Base-by-base conservation (phyloP, 2,797 vertebrate genomes). In the Schizothorax lantsangensis region DNA sequence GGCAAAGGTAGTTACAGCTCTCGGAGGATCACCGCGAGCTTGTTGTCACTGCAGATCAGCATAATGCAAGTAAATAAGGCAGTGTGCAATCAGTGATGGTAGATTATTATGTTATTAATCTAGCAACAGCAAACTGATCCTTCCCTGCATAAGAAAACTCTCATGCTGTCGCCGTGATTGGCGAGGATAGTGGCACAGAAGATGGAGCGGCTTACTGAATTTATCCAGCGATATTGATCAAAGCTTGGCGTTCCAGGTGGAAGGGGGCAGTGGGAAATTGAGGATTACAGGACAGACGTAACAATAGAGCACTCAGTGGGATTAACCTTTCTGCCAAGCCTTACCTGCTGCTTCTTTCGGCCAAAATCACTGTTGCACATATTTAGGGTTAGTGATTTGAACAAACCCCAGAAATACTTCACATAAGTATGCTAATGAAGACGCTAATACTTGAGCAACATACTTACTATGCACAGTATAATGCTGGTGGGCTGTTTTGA, bases 181-280 rank as follows among this genome's bases (percentile, higher is more conserved):
- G 49, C 0, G 15, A 36, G 21, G 33, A 49, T 23, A 66, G 62
- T 38, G 54, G 11, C 66, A 71, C 43, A 71, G 80, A 75, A 66
- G 84, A 54, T 26, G 36, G 62, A 66, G 36, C 57, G 62, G 64
- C 66, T 73, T 86, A 86, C 83, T 86, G 83, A 87, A 85, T 84
- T 83, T 33, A 80, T 84, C 84, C 75, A 3, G 2, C 17, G 74
- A 85, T 89, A 89, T 88, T 36, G 84, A 89, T 86, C 84, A 86
- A 74, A 74, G 54, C 43, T 73, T 30, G 38, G 54, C 6, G 9
- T 36, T 74, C 30, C 66, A 38, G 78, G 68, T 49, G 54, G 79
- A 86, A 8, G 15, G 4, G 69, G 78, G 57, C 79, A 64, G 57
- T 33, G 11, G 68, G 54, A 86, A 79, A 86, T 86, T 47, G 57